Base-by-base conservation (phyloP, 1,140 invertebrate species). In the Bombyx mori region DNA sequence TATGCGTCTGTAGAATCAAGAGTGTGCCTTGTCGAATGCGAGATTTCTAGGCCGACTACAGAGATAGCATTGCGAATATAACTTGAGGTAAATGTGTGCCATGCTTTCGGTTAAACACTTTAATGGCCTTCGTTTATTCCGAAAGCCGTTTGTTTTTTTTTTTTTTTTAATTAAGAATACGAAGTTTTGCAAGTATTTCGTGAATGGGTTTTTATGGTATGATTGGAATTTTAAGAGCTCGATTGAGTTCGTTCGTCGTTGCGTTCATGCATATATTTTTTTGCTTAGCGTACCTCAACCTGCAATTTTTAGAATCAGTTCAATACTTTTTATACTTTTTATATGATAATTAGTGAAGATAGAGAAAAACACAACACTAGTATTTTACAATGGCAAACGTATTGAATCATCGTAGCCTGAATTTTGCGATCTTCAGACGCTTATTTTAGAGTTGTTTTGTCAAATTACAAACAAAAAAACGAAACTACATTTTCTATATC, bases 1-100 rank as follows among this genome's bases (percentile, higher is more conserved):
- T 35, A 2, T 35, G 26, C 26, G 26, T 35, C 26, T 35, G 12
- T 18, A 35, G 2, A 35, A 35, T 35, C 26, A 35, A 35, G 50
- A 51, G 42, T 35, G 42, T 51, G 42, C 18, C 50, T 35, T 51
- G 10, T 35, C 57, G 63, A 73, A 71, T 71, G 64, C 60, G 57
- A 62, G 58, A 69, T 68, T 74, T 77, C 63, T 71, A 70, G 77
- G 77, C 66, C 75, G 71, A 35, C 26, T 56, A 71, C 68, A 60
- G 55, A 62, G 66, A 71, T 62, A 60, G 73, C 68, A 74, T 76
- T 72, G 73, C 68, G 69, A 77, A 70, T 78, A 58, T 54, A 60
- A 65, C 49, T 59, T 48, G 51, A 52, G 54, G 43, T 61, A 68
- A 8, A 10, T 68, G 61, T 68, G 43, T 57, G 62, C 62, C 61